Evolutionary conservation across 2,113 vertebrate genomes (phyloP).

Genomic region (Sphyrna mokarran): DNA sequence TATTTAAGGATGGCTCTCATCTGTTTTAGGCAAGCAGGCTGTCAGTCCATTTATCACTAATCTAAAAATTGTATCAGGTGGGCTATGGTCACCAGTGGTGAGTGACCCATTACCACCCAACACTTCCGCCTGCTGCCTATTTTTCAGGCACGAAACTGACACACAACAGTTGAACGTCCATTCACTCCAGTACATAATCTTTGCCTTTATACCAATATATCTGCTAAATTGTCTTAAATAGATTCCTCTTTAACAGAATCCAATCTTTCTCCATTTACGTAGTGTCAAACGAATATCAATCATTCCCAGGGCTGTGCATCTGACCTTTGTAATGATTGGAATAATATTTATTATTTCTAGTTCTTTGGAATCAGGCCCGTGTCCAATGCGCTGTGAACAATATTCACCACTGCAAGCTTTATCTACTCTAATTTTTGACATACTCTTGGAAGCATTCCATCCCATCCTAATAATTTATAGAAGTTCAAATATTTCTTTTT

Average conservation of each 20-base stretch:
- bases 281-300: neutral
- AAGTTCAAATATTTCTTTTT: constrained; percentile 1
- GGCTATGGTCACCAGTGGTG: neutral
- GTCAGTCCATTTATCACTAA: neutral
- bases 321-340: constrained; percentile 22
- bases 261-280: constrained; percentile 25
- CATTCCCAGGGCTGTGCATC: neutral
- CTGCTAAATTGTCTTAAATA: neutral
- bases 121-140: neutral
- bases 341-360: constrained; percentile 26
- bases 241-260: constrained; percentile 14
- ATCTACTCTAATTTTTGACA: neutral
- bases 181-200: neutral
- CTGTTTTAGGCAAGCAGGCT: neutral
- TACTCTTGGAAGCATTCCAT: neutral
- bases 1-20: neutral
- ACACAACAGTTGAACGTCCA: neutral
- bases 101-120: neutral
- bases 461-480: neutral
- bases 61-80: neutral
- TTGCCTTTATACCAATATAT: neutral
- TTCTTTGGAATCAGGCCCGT: neutral
- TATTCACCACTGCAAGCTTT: neutral
- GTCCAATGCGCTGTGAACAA: neutral
- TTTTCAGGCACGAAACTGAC: neutral